These are phyloP conservation scores for Cacatua alba DNA, from an alignment of 2,113 vertebrate species.

Conservation along the genomic window DNA sequence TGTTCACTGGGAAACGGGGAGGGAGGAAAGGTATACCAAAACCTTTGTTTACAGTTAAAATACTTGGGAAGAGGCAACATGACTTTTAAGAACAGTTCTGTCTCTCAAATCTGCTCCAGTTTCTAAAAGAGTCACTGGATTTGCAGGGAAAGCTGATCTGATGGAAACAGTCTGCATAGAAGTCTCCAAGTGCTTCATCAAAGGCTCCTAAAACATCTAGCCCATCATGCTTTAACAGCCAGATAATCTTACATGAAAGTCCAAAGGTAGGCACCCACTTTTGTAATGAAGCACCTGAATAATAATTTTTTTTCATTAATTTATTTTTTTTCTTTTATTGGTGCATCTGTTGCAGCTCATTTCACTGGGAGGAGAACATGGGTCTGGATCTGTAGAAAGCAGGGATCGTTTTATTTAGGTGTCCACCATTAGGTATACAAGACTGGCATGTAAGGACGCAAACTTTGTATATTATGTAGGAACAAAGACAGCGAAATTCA, in stretches of 20 bases:
- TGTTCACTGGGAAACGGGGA: background rate
- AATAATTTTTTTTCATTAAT: background rate
- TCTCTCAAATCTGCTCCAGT: background rate
- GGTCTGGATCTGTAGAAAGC: background rate
- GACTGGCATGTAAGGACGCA: background rate
- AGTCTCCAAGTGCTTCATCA: constrained; percentile 26
- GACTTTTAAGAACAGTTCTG: background rate
- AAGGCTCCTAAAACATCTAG: background rate
- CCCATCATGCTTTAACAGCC: background rate
- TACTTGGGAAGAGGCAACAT: background rate
- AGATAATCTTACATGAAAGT: background rate
- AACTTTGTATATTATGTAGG: background rate
- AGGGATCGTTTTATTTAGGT: background rate
- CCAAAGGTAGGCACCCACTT: background rate
- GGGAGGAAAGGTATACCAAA: background rate
- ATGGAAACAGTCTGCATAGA: background rate
- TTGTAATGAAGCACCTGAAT: background rate
- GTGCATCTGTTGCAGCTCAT: background rate
- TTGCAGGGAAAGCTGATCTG: background rate
- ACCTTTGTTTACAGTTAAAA: constrained; percentile 41
- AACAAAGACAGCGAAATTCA: background rate
- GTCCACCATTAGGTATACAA: background rate
- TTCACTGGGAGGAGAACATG: background rate
- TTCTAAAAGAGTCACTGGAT: constrained; percentile 18
- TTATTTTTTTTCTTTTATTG: background rate